Conservation (phyloP, 2,797 vertebrate species). For the Euthynnus affinis region DNA sequence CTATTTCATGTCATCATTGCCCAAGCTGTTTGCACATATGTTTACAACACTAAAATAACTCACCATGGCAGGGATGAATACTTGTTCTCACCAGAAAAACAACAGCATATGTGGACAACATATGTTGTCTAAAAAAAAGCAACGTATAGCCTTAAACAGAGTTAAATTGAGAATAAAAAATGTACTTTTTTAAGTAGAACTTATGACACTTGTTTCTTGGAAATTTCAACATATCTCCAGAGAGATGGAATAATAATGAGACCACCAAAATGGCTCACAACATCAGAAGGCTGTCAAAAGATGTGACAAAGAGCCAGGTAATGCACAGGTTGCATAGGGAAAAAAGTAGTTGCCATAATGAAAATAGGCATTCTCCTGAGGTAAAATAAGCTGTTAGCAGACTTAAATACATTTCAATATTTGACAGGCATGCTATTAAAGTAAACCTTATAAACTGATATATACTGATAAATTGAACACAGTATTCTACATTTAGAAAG, state of each 20-base stretch:
- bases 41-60: background rate
- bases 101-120: too few relatives aligned
- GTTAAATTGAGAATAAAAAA: too few relatives aligned
- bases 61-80: background rate
- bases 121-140: too few relatives aligned
- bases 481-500: background rate
- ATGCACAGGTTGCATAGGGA: background rate
- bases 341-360: background rate
- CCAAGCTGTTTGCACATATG: background rate
- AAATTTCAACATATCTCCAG: constrained; percentile 24
- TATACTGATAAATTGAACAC: background rate
- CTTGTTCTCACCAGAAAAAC: background rate
- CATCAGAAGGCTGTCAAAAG: constrained; percentile 15
- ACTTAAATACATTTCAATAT: background rate
- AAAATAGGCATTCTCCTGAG: constrained; percentile 3
- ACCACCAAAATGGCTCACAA: constrained; percentile 10
- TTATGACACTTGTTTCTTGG: background rate
- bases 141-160: too few relatives aligned
- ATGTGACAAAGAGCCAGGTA: background rate
- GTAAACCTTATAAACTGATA: background rate
- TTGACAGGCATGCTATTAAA: background rate
- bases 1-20: too few relatives aligned
- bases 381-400: background rate
- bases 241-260: constrained; percentile 42
- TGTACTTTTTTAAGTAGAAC: too few relatives aligned